These are phyloP conservation scores for Poeciliopsis infans DNA, from an alignment of 2,797 vertebrate genomes.

Conservation along the genomic window DNA sequence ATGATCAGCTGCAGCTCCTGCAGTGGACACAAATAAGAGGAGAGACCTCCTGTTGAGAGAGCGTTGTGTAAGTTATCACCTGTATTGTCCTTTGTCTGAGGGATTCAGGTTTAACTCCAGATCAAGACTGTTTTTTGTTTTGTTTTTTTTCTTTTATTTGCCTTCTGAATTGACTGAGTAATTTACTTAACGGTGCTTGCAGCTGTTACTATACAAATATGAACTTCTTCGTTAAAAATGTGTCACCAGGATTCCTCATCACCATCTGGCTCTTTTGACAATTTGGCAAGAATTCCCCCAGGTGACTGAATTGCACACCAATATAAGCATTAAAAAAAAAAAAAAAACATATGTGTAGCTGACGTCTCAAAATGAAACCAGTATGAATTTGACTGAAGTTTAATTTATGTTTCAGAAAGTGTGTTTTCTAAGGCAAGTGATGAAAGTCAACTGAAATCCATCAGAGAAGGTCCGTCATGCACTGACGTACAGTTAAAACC, in stretches of 20 bases:
- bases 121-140: not conserved
- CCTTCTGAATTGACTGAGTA: not conserved
- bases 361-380: conserved; percentile 11
- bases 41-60: conserved; percentile 4
- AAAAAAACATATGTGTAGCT: not conserved
- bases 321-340: not conserved
- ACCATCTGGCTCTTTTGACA: not conserved
- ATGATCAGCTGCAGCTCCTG: not conserved
- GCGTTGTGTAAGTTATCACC: not conserved
- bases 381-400: conserved; percentile 21
- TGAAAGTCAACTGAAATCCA: conserved; percentile 34
- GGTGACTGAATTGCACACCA: not conserved
- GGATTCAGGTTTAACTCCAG: not conserved
- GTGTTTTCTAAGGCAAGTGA: conserved; percentile 11
- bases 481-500: conserved; percentile 38
- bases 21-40: conserved; percentile 5
- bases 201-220: not conserved
- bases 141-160: not conserved
- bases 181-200: not conserved
- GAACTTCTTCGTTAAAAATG: not conserved
- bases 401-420: conserved; percentile 24
- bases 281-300: not conserved
- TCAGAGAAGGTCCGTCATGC: conserved; percentile 28
- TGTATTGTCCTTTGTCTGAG: not conserved
- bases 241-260: not conserved